phyloP scores from a whole-genome alignment of 2,797 vertebrate genomes.

The Gymnothorax javanicus region DNA sequence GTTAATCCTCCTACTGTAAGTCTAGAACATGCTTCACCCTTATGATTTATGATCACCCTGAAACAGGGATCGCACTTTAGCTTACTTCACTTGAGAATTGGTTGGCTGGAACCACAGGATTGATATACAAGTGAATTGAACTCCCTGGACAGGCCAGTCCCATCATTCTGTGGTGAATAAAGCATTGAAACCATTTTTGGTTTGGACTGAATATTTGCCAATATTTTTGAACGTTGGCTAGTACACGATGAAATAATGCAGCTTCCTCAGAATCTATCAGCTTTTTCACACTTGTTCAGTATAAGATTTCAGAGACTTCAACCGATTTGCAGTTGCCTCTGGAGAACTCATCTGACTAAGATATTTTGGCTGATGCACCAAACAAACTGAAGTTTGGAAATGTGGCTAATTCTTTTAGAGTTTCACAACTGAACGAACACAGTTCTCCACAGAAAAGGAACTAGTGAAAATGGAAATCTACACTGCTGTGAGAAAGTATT shows the following conservation, averaged over 20 bases:
- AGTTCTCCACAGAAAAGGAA: not conserved
- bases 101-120: not conserved
- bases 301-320: not conserved
- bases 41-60: not conserved
- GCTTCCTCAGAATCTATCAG: not conserved
- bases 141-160: not conserved
- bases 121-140: not conserved
- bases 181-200: not conserved
- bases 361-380: constrained; percentile 25
- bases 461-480: not conserved
- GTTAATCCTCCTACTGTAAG: not conserved
- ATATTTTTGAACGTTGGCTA: not conserved
- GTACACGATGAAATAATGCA: not conserved
- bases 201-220: constrained; percentile 6
- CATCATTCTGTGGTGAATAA: not conserved
- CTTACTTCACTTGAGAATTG: not conserved
- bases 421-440: constrained; percentile 5
- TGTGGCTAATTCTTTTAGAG: not conserved
- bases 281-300: not conserved
- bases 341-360: constrained; percentile 24
- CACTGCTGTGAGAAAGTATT: no score
- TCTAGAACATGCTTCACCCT: not conserved
- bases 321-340: not conserved
- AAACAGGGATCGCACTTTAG: not conserved
- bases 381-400: constrained; percentile 25